Percentiles rank a stretch among this genome's conserved stretches.
Conservation (phyloP, 53 echinoderm and acorn worm genomes). For the Pentamera pediparva region DNA sequence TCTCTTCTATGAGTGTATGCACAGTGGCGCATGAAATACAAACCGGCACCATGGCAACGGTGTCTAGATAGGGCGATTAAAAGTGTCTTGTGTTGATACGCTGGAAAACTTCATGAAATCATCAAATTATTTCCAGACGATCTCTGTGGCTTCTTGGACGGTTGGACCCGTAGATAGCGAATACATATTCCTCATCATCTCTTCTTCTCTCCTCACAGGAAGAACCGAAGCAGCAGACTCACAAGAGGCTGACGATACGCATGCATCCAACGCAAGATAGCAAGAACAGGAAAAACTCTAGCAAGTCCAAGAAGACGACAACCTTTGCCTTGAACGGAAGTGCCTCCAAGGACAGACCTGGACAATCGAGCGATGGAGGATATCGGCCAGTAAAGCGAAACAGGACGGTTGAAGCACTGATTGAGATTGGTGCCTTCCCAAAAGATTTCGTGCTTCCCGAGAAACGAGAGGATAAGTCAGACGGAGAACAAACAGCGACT, state of each 20-base stretch:
- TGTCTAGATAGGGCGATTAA: too few species aligned
- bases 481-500: background rate
- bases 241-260: conserved; percentile 18
- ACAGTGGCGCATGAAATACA: too few species aligned
- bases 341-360: background rate
- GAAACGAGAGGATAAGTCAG: background rate
- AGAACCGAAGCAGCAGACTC: background rate
- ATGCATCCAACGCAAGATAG: conserved; percentile 10
- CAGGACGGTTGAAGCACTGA: conserved; percentile 32
- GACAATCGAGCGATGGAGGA: background rate
- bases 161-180: too few species aligned
- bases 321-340: background rate
- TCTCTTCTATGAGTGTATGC: too few species aligned
- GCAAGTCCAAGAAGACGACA: too few species aligned
- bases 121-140: background rate
- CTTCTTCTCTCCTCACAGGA: background rate
- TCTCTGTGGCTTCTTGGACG: too few species aligned
- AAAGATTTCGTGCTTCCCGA: background rate
- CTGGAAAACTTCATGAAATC: background rate
- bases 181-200: too few species aligned
- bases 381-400: background rate
- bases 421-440: conserved; percentile 40
- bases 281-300: background rate
- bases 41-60: too few species aligned
- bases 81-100: too few species aligned